phyloP scores from a whole-genome alignment of 2,888 invertebrate species.

The Ametastegia equiseti region DNA sequence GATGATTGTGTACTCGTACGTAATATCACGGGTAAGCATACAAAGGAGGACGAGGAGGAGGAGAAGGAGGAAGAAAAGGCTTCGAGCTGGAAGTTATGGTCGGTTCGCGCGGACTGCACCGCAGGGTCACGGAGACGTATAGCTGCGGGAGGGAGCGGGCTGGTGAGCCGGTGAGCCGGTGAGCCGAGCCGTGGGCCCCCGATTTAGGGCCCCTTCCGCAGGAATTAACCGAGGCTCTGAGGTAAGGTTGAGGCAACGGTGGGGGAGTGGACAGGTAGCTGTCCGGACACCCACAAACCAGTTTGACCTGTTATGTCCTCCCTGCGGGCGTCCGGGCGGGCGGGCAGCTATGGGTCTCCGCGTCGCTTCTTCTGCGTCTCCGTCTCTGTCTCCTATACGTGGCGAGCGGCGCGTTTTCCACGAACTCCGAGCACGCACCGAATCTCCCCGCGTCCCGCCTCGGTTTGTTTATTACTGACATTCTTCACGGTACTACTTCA shows the following conservation, averaged over 20 bases:
- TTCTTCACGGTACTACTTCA: conserved; percentile 34
- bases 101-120: conserved; percentile 31
- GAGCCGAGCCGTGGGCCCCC: conserved; percentile 18
- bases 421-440: conserved; percentile 42
- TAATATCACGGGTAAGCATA: too few species aligned
- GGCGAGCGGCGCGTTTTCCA: conserved; percentile 27
- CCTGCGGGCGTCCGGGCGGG: conserved; percentile 32
- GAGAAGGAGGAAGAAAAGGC: not conserved
- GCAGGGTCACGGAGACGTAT: not conserved
- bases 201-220: conserved; percentile 60
- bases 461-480: conserved; percentile 43
- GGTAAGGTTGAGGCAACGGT: conserved; percentile 49
- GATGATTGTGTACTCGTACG: not conserved
- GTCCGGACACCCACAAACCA: conserved; percentile 71
- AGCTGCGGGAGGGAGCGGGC: not conserved
- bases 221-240: conserved; percentile 56
- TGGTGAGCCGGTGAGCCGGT: too few species aligned
- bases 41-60: too few species aligned
- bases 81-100: not conserved
- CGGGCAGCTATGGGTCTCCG: conserved; percentile 55
- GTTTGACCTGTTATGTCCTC: conserved; percentile 71
- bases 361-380: conserved; percentile 43
- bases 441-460: conserved; percentile 1
- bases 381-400: conserved; percentile 37
- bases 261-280: conserved; percentile 66